Evolutionary conservation across 2,797 vertebrate species (phyloP), one percentile per base, ranked within the genome.

Genomic region (Phrynocephalus guinanensis): DNA sequence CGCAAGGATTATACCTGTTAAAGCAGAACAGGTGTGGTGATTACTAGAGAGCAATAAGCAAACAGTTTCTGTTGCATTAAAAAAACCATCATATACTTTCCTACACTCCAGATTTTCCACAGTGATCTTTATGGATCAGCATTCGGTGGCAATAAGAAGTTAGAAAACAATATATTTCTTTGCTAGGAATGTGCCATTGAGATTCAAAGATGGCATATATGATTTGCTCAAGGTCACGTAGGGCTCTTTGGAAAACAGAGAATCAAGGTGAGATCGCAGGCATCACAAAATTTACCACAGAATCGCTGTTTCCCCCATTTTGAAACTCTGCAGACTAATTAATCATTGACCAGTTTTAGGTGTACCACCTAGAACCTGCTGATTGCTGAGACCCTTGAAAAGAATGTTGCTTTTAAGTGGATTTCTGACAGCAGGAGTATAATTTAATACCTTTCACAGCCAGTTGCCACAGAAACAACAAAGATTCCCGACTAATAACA

Each of bases 1-100:
- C 72, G n/a, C 82, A 63, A 52, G 56, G 93, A 87, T 60, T 81
- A 72, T 71, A 82, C 50, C 20, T 60, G 9, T 68, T 66, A 79
- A 80, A 89, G 52, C 26, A 68, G 75, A 89, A 44, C 66, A 81
- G 20, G 60, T 85, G 5, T 71, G 84, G n/a, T 18, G 26, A 70
- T n/a, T 6, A 80, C 5, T 63, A 85, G 22, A 71, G 73, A 68
- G 33, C 38, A 79, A 70, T 26, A 56, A 48, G 56, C 52, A 30
- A 30, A 44, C 50, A 15, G 20, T 63, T 66, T 38, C 56, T 63
- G 9, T 38, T 72, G 68, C 70, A 50, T 44, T 44, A 86, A 30
- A 30, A 30, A 87, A 83, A 56, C 1, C 11, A 77, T 7, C 33
- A 5, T 10, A 0, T 1, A 16, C 70, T 0, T 78, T 82, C 8